These are phyloP conservation scores for Ornithoptera priamus DNA, from an alignment of 2,888 invertebrate genomes.

Conservation along the genomic window DNA sequence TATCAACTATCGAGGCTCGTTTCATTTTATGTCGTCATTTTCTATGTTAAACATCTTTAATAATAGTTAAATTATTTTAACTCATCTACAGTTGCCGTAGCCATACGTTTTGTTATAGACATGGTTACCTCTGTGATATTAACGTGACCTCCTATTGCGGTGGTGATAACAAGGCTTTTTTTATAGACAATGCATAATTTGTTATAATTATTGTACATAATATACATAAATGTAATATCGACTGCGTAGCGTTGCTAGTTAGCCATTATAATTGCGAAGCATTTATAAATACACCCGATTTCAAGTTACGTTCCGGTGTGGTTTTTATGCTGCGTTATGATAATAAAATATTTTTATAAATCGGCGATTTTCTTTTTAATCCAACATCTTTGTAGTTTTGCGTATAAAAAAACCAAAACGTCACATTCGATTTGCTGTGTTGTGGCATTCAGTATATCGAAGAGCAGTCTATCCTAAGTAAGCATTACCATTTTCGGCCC, in stretches of 20 bases:
- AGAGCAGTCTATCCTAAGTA: no score
- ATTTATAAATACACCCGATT: conserved; percentile 58
- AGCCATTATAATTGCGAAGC: conserved; percentile 49
- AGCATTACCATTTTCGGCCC: no score
- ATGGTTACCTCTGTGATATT: conserved; percentile 62
- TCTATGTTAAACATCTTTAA: not conserved
- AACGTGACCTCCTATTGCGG: conserved; percentile 41
- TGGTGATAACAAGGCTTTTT: conserved; percentile 36
- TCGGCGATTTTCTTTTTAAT: not conserved
- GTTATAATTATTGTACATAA: conserved; percentile 38
- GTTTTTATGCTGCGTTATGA: conserved; percentile 63
- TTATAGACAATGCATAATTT: conserved; percentile 38
- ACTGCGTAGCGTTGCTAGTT: conserved; percentile 55
- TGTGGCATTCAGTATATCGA: no score
- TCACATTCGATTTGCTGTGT: no score
- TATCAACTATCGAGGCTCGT: not conserved
- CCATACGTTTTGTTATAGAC: conserved; percentile 38
- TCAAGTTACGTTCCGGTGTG: conserved; percentile 53
- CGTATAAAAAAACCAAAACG: no score
- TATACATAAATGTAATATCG: conserved; percentile 35
- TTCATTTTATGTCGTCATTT: not conserved
- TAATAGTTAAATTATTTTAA: conserved; percentile 5
- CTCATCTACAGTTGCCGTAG: conserved; percentile 31
- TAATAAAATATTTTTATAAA: conserved; percentile 69
- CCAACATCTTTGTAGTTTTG: not conserved